These are phyloP conservation scores for Trichacis sp. DNA, from an alignment of 2,888 invertebrate species.

Conservation along the genomic window DNA sequence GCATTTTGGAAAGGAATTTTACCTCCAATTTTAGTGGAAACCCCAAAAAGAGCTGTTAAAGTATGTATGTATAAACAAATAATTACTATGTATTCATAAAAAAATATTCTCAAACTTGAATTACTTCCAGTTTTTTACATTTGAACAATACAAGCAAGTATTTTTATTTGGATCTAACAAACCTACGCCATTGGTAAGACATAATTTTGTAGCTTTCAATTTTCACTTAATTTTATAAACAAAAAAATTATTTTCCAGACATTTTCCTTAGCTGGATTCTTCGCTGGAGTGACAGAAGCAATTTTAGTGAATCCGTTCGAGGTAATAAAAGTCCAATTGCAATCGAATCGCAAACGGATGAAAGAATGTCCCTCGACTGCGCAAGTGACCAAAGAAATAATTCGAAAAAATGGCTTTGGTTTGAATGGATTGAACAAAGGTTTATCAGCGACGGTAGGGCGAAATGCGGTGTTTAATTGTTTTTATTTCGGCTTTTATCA, in stretches of 20 bases:
- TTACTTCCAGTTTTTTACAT: conserved; percentile 85
- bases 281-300: conserved; percentile 92
- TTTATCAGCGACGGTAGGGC: conserved; percentile 86
- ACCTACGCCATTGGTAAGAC: conserved; percentile 83
- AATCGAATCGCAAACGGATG: conserved; percentile 78
- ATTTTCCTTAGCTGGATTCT: conserved; percentile 88
- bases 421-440: conserved; percentile 87
- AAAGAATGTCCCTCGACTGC: conserved; percentile 81
- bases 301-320: conserved; percentile 94
- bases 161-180: conserved; percentile 83
- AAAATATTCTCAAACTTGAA: too few species aligned
- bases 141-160: conserved; percentile 91
- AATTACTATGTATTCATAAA: too few species aligned
- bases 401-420: conserved; percentile 82
- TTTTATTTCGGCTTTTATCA: conserved; percentile 96
- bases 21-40: conserved; percentile 93
- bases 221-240: too few species aligned
- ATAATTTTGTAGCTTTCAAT: too few species aligned
- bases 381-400: conserved; percentile 83
- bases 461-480: conserved; percentile 93
- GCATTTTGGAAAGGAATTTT: conserved; percentile 95
- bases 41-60: conserved; percentile 94
- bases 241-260: conserved; percentile 78
- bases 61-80: conserved; percentile 59
- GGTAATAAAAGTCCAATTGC: conserved; percentile 92